These are phyloP conservation scores for Chunga burmeisteri DNA, from an alignment of 2,113 vertebrate genomes.

Conservation along the genomic window DNA sequence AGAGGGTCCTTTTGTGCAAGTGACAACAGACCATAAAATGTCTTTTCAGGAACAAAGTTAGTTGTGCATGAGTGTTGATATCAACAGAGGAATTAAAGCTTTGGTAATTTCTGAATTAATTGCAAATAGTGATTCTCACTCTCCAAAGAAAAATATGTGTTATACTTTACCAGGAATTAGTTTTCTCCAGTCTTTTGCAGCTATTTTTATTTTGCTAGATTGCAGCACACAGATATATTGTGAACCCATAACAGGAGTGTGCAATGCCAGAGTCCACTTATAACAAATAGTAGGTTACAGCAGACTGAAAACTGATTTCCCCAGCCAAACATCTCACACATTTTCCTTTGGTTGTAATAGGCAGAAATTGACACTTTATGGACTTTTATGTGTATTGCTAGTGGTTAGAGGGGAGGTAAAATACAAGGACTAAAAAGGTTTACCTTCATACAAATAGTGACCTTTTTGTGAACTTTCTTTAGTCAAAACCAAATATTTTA, in stretches of 20 bases:
- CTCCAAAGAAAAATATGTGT: background rate
- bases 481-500: background rate
- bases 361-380: conserved; percentile 1
- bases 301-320: conserved; percentile 33
- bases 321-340: background rate
- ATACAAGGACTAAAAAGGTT: background rate
- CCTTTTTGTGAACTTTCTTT: background rate
- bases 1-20: background rate
- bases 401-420: background rate
- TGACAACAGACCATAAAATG: background rate
- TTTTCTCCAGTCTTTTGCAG: background rate
- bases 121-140: background rate
- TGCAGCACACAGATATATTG: background rate
- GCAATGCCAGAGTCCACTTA: background rate
- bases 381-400: background rate
- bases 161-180: background rate
- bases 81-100: conserved; percentile 8
- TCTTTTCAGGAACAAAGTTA: background rate
- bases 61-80: background rate
- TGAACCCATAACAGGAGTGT: background rate
- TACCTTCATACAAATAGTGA: background rate
- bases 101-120: background rate
- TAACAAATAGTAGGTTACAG: conserved; percentile 1
- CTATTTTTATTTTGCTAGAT: background rate
- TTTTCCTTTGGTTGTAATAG: conserved; percentile 4